Percentiles rank a stretch among this genome's conserved stretches.
Conservation (phyloP, 2,888 invertebrate genomes). For the Microctonus aethiopoides region DNA sequence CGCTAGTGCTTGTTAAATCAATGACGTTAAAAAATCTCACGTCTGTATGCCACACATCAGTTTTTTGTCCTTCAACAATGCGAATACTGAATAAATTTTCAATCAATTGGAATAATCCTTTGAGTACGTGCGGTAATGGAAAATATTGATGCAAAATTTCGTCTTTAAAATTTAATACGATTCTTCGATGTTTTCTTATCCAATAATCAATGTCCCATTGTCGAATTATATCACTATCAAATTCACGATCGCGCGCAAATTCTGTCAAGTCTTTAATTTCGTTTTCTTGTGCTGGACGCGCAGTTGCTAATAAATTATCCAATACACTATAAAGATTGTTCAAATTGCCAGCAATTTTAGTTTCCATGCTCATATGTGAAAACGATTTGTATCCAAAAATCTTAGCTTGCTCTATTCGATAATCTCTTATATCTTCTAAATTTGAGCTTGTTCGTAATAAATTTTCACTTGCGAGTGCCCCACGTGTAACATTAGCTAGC, state of each 20-base stretch:
- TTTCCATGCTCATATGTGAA: constrained; percentile 91
- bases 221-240: constrained; percentile 73
- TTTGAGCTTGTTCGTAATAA: constrained; percentile 77
- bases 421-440: constrained; percentile 81
- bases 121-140: constrained; percentile 82
- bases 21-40: constrained; percentile 85
- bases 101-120: constrained; percentile 80
- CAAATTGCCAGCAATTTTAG: constrained; percentile 89
- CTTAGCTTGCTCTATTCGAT: constrained; percentile 78
- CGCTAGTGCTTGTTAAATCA: constrained; percentile 72
- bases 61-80: constrained; percentile 74
- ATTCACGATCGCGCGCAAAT: constrained; percentile 77
- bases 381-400: constrained; percentile 82
- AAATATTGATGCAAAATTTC: constrained; percentile 83
- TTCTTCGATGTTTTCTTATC: constrained; percentile 79
- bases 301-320: constrained; percentile 75
- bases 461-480: constrained; percentile 75
- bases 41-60: constrained; percentile 86
- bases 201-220: constrained; percentile 91
- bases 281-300: constrained; percentile 79
- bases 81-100: constrained; percentile 82
- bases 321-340: constrained; percentile 80
- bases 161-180: constrained; percentile 77
- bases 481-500: constrained; percentile 80
- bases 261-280: constrained; percentile 79